Evolutionary conservation across 2,113 vertebrate genomes (phyloP).

Genomic region (Ailurus styani): DNA sequence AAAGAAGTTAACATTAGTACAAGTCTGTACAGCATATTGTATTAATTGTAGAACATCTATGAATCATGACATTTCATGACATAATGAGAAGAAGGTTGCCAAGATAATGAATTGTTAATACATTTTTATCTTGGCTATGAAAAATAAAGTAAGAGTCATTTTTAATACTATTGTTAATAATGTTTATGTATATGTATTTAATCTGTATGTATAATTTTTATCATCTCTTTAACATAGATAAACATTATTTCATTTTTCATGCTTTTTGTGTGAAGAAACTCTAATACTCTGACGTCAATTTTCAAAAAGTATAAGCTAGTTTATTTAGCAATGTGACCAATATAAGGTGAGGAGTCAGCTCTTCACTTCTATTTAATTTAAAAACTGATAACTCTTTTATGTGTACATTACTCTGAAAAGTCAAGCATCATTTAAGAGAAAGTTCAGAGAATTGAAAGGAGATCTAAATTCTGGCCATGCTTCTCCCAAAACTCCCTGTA

Average conservation of each 20-base stretch:
- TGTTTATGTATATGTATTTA: not conserved
- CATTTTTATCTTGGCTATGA: not conserved
- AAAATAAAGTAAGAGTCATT: not conserved
- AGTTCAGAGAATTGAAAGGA: not conserved
- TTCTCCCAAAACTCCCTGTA: not conserved
- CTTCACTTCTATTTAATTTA: not conserved
- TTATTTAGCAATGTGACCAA: not conserved
- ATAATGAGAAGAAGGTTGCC: not conserved
- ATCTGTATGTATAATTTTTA: not conserved
- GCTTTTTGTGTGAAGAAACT: not conserved
- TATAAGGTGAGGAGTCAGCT: not conserved
- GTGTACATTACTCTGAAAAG: not conserved
- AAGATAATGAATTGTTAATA: not conserved
- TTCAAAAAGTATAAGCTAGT: not conserved
- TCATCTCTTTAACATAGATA: not conserved
- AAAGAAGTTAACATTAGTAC: not conserved
- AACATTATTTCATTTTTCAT: not conserved
- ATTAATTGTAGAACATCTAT: not conserved
- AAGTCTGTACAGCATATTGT: not conserved
- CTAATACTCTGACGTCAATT: not conserved
- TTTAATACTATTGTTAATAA: not conserved
- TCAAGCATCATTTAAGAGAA: not conserved
- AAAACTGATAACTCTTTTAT: not conserved
- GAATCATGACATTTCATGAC: not conserved
- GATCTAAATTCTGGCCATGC: not conserved